Evolutionary conservation across 2,888 invertebrate genomes (phyloP).

Genomic region (Leptinotarsa haldemani): DNA sequence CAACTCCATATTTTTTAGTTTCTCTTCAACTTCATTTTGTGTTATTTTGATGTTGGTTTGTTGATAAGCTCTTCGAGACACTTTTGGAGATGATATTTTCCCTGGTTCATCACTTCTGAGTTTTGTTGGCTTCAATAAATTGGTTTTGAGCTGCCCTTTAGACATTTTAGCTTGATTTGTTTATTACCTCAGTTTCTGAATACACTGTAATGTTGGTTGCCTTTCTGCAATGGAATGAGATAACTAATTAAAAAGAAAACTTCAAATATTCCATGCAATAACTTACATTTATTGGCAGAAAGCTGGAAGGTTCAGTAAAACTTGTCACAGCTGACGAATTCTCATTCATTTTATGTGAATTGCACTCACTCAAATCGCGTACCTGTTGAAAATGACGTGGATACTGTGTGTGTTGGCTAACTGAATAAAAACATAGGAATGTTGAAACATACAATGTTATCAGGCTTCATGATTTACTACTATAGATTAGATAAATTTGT

Average conservation of each 20-base stretch:
- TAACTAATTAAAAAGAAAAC: not conserved
- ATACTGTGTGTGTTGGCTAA: not conserved
- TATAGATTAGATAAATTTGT: not conserved
- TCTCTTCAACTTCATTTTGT: conserved; percentile 47
- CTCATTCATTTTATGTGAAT: not conserved
- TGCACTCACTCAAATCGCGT: not conserved
- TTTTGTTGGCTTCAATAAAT: not conserved
- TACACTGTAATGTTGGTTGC: conserved; percentile 5
- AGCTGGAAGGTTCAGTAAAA: not conserved
- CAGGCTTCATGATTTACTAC: not conserved
- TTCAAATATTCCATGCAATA: not conserved
- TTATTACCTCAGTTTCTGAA: not conserved
- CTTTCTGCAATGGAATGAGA: not conserved
- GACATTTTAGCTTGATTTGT: not conserved
- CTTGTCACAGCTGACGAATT: not conserved
- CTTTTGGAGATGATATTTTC: conserved; percentile 8
- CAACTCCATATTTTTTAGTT: conserved; percentile 46
- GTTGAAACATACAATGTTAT: conserved; percentile 19
- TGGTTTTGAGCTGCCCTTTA: not conserved
- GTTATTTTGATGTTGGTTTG: conserved; percentile 21
- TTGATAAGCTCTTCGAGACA: not conserved
- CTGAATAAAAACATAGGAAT: conserved; percentile 7
- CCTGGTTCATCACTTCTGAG: conserved; percentile 9
- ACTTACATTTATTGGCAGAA: not conserved
- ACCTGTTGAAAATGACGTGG: not conserved